Conservation (phyloP, 2,888 invertebrate species). For the Chrysopilus asiliformis region DNA sequence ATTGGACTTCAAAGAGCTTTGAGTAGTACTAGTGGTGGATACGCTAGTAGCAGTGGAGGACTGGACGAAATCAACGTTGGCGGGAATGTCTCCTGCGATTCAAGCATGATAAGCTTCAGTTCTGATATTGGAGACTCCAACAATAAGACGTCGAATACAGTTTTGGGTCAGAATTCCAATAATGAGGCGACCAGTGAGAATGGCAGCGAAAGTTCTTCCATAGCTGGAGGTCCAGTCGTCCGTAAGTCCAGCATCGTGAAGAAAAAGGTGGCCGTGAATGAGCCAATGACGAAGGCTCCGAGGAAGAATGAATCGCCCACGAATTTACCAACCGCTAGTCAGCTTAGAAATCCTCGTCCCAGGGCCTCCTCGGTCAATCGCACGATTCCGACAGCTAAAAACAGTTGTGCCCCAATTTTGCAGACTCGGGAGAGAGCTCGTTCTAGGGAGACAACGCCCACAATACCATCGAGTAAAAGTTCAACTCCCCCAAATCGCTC, state of each 20-base stretch:
- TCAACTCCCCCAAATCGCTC: slow-evolving; percentile 30
- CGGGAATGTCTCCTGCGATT: slow-evolving; percentile 59
- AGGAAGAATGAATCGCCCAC: slow-evolving; percentile 16
- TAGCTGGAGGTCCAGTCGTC: slow-evolving; percentile 39
- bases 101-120: slow-evolving; percentile 63
- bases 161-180: slow-evolving; percentile 18
- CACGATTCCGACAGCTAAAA: slow-evolving; percentile 39
- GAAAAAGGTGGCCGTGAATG: slow-evolving; percentile 45
- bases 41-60: slow-evolving; percentile 49
- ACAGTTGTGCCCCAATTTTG: slow-evolving; percentile 38
- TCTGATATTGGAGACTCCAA: slow-evolving; percentile 54
- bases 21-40: slow-evolving; percentile 49
- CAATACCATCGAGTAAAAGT: slow-evolving; percentile 39
- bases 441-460: slow-evolving; percentile 44
- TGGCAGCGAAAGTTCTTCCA: slow-evolving; percentile 67
- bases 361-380: slow-evolving; percentile 42
- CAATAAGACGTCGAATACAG: slow-evolving; percentile 28
- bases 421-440: slow-evolving; percentile 45
- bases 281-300: slow-evolving; percentile 31
- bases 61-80: slow-evolving; percentile 35
- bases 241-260: slow-evolving; percentile 34
- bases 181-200: slow-evolving; percentile 46
- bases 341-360: slow-evolving; percentile 32
- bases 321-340: slow-evolving; percentile 12
- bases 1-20: slow-evolving; percentile 40